phyloP scores from a whole-genome alignment of 2,113 vertebrate species.

The Tympanuchus pallidicinctus region DNA sequence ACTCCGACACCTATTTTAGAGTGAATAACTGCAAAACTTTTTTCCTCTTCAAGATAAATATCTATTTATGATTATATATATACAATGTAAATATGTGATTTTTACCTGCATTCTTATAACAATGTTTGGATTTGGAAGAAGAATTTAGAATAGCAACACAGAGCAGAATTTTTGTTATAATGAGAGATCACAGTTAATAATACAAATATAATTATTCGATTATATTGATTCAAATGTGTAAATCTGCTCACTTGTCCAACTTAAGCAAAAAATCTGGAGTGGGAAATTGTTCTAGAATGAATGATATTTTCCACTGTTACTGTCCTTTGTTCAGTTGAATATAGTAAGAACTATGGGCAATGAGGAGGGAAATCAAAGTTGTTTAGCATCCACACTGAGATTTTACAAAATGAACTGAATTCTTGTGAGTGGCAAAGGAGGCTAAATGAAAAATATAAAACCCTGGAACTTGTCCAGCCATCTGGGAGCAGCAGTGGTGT shows the following conservation, averaged over 20 bases:
- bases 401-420: background rate
- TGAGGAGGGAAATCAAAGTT: background rate
- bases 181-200: background rate
- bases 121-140: background rate
- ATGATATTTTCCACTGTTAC: rapidly evolving
- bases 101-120: background rate
- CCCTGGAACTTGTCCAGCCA: rapidly evolving
- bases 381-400: rapidly evolving
- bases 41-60: background rate
- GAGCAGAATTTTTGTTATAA: background rate
- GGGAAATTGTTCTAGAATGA: background rate
- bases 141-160: background rate
- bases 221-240: background rate
- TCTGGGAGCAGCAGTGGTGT: background rate
- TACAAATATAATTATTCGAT: background rate
- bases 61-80: background rate
- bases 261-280: background rate
- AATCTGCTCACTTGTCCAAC: background rate
- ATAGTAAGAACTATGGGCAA: background rate
- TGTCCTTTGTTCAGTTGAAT: rapidly evolving
- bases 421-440: background rate
- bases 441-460: background rate
- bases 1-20: background rate
- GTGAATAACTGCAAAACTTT: rapidly evolving
- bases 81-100: background rate